Percentiles rank a stretch among this genome's conserved stretches.
Conservation (phyloP, 1,140 invertebrate genomes). For the Homalodisca vitripennis region DNA sequence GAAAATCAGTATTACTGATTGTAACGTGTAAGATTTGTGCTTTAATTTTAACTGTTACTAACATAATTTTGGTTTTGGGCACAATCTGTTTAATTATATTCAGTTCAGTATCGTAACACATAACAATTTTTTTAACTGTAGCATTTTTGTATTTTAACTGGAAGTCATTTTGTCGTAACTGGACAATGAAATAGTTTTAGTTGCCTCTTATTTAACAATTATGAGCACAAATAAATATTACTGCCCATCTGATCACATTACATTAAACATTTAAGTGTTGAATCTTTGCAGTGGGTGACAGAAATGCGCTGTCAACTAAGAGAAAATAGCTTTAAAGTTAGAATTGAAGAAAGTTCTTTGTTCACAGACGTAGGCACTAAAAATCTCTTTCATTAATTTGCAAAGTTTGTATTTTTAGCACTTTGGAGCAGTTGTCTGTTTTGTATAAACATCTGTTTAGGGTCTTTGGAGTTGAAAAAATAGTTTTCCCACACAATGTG, state of each 20-base stretch:
- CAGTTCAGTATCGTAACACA: background rate
- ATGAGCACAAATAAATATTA: background rate
- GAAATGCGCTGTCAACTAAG: no score
- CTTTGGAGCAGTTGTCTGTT: no score
- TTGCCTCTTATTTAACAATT: background rate
- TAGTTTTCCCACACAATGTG: no score
- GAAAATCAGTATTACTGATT: background rate
- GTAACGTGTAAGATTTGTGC: background rate
- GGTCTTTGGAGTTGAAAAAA: no score
- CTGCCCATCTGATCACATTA: background rate
- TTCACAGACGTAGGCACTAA: no score
- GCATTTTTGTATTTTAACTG: background rate
- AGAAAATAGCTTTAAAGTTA: no score
- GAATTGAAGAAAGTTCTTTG: no score
- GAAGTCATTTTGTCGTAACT: background rate
- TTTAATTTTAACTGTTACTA: background rate
- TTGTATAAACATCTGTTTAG: no score
- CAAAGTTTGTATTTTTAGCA: no score
- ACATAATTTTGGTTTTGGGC: background rate
- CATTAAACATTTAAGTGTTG: background rate
- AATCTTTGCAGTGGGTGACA: no score
- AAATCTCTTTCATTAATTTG: no score
- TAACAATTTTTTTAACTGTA: background rate
- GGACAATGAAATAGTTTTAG: background rate
- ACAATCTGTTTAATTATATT: background rate